Percentiles rank a stretch among this genome's conserved stretches.
Evolutionary conservation across 2,888 invertebrate genomes (phyloP).

Genomic region (Diogma glabrata): DNA sequence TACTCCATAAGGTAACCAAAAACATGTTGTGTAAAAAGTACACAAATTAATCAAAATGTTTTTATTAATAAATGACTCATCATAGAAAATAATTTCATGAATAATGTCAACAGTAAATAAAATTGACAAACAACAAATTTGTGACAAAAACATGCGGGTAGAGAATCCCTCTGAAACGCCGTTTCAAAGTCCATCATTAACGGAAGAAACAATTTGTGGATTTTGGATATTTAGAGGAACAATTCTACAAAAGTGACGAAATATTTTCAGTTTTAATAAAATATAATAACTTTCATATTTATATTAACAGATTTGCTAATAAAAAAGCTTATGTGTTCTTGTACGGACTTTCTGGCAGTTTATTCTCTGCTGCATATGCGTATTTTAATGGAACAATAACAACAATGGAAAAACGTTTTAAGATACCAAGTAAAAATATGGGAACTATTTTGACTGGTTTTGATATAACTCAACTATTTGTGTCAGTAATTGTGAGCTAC

Average conservation of each 20-base stretch:
- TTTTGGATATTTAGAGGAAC: slow-evolving; percentile 47
- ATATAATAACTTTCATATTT: no score
- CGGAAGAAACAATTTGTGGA: slow-evolving; percentile 53
- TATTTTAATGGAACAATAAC: slow-evolving; percentile 66
- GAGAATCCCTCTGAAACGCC: no score
- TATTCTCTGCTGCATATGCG: slow-evolving; percentile 55
- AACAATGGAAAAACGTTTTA: slow-evolving; percentile 60
- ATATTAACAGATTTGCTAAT: slow-evolving; percentile 31
- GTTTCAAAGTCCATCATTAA: no score
- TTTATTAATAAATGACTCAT: no score
- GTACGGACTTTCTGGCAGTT: slow-evolving; percentile 54
- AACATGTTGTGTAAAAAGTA: no score
- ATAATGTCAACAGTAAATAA: no score
- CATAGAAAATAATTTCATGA: no score
- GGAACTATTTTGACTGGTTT: slow-evolving; percentile 62
- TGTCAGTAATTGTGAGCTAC: slow-evolving; percentile 53
- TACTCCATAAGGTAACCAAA: no score
- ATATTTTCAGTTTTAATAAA: no score
- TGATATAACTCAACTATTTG: slow-evolving; percentile 57
- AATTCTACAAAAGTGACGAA: slow-evolving; percentile 47
- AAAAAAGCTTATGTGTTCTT: slow-evolving; percentile 41
- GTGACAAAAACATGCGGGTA: no score
- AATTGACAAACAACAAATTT: no score
- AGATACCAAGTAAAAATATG: slow-evolving; percentile 57
- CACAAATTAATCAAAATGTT: no score